Conservation (phyloP, 2,797 vertebrate genomes). For the Rhincodon typus region DNA sequence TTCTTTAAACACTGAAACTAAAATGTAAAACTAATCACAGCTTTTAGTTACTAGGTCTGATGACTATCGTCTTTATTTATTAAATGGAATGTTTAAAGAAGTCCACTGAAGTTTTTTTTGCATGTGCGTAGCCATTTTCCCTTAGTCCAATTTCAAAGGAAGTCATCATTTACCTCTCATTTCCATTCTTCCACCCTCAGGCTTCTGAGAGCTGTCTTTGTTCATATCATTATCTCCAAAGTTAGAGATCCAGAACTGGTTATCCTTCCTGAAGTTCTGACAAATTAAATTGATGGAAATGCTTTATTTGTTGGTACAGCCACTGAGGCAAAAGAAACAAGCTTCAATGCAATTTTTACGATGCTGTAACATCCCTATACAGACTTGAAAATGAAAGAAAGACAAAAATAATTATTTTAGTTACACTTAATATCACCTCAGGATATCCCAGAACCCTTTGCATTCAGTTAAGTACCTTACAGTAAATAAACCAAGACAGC, state of each 20-base stretch:
- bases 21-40: background rate
- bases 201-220: background rate
- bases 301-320: background rate
- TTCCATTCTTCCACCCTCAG: background rate
- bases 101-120: background rate
- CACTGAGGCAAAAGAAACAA: background rate
- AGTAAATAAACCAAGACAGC: background rate
- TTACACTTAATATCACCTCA: background rate
- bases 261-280: slow-evolving; percentile 13
- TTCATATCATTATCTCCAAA: background rate
- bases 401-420: no score
- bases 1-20: background rate
- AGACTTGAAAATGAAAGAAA: background rate
- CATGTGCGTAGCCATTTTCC: background rate
- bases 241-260: background rate
- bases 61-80: background rate
- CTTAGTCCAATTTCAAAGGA: background rate
- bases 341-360: background rate
- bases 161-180: background rate
- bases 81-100: slow-evolving; percentile 10
- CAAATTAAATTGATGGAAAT: slow-evolving; percentile 20
- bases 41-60: no score
- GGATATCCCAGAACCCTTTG: background rate
- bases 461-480: background rate
- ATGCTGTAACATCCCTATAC: background rate